Percentiles rank a stretch among this genome's conserved stretches.
These are phyloP conservation scores for Thaumetopoea pityocampa DNA, from an alignment of 1,140 invertebrate species.

Conservation along the genomic window DNA sequence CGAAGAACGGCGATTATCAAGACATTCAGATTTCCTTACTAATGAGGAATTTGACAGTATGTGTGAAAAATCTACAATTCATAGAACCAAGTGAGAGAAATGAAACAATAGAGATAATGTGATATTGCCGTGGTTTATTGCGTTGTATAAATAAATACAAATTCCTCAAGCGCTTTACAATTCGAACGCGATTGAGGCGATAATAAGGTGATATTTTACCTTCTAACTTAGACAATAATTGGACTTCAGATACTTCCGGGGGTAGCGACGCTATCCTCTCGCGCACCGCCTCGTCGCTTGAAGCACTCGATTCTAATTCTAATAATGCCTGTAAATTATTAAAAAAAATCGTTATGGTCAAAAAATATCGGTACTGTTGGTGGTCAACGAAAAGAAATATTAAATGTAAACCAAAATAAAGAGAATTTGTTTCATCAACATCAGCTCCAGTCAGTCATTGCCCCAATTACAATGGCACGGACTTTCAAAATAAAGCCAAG, in stretches of 20 bases:
- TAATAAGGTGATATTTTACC: constrained; percentile 66
- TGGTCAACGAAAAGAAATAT: no score
- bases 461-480: no score
- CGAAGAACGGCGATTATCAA: no score
- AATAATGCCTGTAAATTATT: constrained; percentile 79
- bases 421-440: no score
- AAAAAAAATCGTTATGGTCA: constrained; percentile 15
- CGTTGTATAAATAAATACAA: constrained; percentile 1
- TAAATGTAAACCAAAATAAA: no score
- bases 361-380: neutral
- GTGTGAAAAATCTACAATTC: no score
- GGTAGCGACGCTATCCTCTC: constrained; percentile 96
- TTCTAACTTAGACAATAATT: constrained; percentile 88
- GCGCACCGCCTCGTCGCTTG: constrained; percentile 92
- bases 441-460: no score
- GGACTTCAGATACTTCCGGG: constrained; percentile 94
- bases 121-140: no score
- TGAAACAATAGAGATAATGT: constrained; percentile 47
- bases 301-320: constrained; percentile 95
- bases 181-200: constrained; percentile 12
- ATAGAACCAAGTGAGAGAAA: constrained; percentile 35
- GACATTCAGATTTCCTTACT: no score
- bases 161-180: neutral
- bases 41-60: no score
- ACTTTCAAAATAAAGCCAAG: no score